Percentiles rank a stretch among this genome's conserved stretches.
Evolutionary conservation across 2,113 vertebrate genomes (phyloP).

Genomic region (Pavo muticus): DNA sequence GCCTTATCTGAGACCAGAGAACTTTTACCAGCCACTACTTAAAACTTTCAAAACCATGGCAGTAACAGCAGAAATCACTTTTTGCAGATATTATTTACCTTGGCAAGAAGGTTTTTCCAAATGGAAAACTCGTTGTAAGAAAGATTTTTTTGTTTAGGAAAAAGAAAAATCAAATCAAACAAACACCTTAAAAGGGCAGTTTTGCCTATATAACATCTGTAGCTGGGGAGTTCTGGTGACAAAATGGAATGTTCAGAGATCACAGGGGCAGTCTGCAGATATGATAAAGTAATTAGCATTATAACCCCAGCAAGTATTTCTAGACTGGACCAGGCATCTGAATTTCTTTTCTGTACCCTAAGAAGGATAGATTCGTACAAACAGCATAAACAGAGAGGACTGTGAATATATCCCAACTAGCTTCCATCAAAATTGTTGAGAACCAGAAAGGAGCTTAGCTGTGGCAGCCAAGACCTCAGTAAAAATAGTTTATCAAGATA

Average conservation of each 20-base stretch:
- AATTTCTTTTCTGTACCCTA: background rate
- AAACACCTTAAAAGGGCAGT: background rate
- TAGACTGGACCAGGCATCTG: background rate
- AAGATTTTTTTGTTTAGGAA: background rate
- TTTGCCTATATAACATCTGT: background rate
- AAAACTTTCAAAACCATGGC: background rate
- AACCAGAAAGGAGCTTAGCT: background rate
- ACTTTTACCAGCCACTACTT: background rate
- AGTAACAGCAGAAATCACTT: background rate
- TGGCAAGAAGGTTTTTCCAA: background rate
- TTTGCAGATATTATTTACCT: background rate
- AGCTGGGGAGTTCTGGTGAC: background rate
- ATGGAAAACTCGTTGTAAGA: background rate
- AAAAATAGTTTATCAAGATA: background rate
- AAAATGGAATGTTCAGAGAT: background rate
- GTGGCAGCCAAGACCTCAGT: background rate
- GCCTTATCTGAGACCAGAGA: background rate
- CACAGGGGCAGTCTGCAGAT: background rate
- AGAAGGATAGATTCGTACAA: background rate
- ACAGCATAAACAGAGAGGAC: background rate
- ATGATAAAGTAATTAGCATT: background rate
- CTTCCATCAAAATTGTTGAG: background rate
- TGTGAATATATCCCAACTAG: background rate
- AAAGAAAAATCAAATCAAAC: background rate
- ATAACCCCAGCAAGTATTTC: background rate